These are phyloP conservation scores for Lithosia quadra DNA, from an alignment of 2,888 invertebrate genomes.

Conservation along the genomic window DNA sequence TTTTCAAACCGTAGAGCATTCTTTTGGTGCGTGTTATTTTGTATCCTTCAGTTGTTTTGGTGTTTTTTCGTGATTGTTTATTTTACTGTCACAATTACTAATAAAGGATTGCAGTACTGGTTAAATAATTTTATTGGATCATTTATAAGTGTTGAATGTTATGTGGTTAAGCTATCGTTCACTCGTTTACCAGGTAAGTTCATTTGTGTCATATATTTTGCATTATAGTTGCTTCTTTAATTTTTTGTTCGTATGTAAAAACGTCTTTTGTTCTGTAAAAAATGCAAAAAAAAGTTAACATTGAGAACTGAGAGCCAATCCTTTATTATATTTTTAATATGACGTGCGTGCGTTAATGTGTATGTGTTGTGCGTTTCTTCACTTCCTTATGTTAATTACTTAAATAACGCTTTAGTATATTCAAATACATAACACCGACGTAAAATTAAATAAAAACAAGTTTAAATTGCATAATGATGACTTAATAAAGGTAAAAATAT, in stretches of 20 bases:
- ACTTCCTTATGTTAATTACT: slow-evolving; percentile 28
- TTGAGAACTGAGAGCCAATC: background rate
- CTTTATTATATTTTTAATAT: slow-evolving; percentile 9
- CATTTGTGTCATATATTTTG: slow-evolving; percentile 29
- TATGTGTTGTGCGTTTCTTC: slow-evolving; percentile 25
- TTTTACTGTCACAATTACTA: slow-evolving; percentile 28
- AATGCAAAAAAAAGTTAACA: background rate
- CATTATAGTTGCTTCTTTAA: slow-evolving; percentile 15
- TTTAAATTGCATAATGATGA: background rate
- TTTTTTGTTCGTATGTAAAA: slow-evolving; percentile 3
- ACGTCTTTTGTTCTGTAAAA: background rate
- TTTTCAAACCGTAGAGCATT: slow-evolving; percentile 49
- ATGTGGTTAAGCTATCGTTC: slow-evolving; percentile 12
- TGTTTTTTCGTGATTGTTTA: slow-evolving; percentile 49
- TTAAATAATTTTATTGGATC: slow-evolving; percentile 23
- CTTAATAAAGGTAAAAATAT: background rate
- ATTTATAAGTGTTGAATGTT: slow-evolving; percentile 41
- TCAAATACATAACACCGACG: slow-evolving; percentile 2
- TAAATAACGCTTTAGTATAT: slow-evolving; percentile 7
- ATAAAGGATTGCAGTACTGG: slow-evolving; percentile 9
- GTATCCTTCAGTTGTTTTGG: slow-evolving; percentile 42
- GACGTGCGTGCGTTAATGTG: slow-evolving; percentile 4
- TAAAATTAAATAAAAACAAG: background rate
- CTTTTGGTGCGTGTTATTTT: slow-evolving; percentile 32
- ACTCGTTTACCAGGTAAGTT: slow-evolving; percentile 38